Percentiles rank a stretch among this genome's conserved stretches.
Conservation (phyloP, 2,888 invertebrate species). For the Tachina grossa region DNA sequence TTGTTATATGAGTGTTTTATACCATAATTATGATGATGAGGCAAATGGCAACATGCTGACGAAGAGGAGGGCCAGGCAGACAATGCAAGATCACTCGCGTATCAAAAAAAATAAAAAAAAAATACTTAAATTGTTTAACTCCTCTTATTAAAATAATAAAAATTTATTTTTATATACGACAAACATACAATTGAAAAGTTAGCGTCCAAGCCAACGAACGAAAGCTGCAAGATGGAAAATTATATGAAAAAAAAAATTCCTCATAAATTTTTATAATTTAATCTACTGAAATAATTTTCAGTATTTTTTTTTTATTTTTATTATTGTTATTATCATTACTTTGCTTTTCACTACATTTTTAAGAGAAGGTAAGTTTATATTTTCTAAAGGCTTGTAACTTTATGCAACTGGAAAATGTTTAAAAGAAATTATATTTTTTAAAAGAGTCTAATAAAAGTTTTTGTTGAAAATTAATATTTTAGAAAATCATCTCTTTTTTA, state of each 20-base stretch:
- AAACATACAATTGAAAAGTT: conserved; percentile 31
- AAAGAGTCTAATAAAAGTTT: no score
- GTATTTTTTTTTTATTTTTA: conserved; percentile 9
- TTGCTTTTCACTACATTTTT: background rate
- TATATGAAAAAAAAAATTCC: conserved; percentile 58
- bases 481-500: no score
- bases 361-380: background rate
- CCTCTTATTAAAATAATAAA: conserved; percentile 71
- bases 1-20: conserved; percentile 48
- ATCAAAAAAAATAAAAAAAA: background rate
- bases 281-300: conserved; percentile 55
- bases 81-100: no score
- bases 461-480: no score
- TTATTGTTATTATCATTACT: no score
- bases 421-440: background rate
- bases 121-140: conserved; percentile 56
- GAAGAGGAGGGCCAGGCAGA: background rate
- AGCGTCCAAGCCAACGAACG: background rate
- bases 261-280: conserved; percentile 72
- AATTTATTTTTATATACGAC: conserved; percentile 62
- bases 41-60: conserved; percentile 1
- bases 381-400: background rate
- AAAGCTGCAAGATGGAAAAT: conserved; percentile 32
- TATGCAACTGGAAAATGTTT: background rate
- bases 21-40: conserved; percentile 58